These are phyloP conservation scores for Echinarachnius parma DNA, from an alignment of 53 echinoderm and acorn worm species.

Conservation along the genomic window DNA sequence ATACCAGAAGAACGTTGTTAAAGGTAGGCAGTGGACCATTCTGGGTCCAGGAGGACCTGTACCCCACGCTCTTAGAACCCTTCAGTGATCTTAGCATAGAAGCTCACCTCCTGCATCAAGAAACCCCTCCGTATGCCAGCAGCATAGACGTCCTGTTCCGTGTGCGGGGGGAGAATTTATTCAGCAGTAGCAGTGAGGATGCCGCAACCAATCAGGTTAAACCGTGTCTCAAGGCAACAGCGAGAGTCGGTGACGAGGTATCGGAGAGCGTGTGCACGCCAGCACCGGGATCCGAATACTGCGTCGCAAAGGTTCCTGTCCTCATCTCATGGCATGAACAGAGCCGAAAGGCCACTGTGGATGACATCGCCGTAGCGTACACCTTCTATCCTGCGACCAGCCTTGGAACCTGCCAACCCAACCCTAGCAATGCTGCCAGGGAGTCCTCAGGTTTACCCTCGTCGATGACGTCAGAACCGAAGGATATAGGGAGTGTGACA, in stretches of 20 bases:
- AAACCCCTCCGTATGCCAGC: constrained; percentile 39
- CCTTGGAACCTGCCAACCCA: constrained; percentile 9
- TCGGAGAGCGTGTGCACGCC: constrained; percentile 8
- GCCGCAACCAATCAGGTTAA: neutral
- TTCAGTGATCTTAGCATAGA: constrained; percentile 15
- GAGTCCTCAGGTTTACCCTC: too few relatives aligned
- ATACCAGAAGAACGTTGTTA: constrained; percentile 22
- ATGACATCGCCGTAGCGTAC: constrained; percentile 22
- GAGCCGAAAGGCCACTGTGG: neutral
- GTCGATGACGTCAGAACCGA: neutral
- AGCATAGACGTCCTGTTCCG: constrained; percentile 33
- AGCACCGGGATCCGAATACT: neutral
- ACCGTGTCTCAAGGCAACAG: constrained; percentile 26
- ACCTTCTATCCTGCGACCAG: constrained; percentile 12
- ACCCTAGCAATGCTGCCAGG: neutral
- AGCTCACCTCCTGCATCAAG: constrained; percentile 17
- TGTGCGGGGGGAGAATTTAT: constrained; percentile 7
- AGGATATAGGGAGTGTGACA: constrained; percentile 19
- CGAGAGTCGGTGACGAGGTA: neutral
- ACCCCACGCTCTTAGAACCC: neutral
- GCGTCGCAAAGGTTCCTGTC: constrained; percentile 28
- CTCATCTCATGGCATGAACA: constrained; percentile 28
- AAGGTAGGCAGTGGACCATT: constrained; percentile 38
- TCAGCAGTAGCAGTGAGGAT: neutral
- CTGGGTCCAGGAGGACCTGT: constrained; percentile 43